phyloP scores from a whole-genome alignment of 2,888 invertebrate genomes.

The Lumbricus terrestris region DNA sequence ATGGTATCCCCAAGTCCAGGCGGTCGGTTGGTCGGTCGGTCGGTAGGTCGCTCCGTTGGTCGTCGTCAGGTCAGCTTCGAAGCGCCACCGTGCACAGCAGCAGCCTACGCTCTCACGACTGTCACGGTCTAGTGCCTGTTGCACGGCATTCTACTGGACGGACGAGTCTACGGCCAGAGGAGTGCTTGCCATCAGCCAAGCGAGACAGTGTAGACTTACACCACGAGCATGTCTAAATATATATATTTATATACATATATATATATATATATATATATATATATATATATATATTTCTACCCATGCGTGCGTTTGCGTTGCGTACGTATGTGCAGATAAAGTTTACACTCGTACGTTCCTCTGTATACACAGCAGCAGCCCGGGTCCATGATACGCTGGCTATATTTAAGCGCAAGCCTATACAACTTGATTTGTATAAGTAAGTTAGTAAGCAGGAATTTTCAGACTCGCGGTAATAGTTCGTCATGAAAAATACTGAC shows the following conservation, averaged over 20 bases:
- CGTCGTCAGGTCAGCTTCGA: neutral
- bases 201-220: neutral
- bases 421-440: neutral
- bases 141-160: neutral
- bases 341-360: neutral
- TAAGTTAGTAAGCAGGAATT: neutral
- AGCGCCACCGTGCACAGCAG: too few species aligned
- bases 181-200: neutral
- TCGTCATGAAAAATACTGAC: neutral
- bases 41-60: too few species aligned
- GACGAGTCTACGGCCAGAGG: neutral
- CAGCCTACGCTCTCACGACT: conserved; percentile 3
- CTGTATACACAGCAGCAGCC: neutral
- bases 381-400: too few species aligned
- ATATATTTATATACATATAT: neutral
- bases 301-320: too few species aligned
- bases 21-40: neutral
- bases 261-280: too few species aligned
- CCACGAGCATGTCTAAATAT: neutral
- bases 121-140: neutral
- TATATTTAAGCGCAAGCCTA: neutral
- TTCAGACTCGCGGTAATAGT: neutral
- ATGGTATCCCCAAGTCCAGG: neutral
- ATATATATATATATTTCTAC: too few species aligned
- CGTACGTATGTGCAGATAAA: neutral